Base-by-base conservation (phyloP, 2,888 invertebrate species). In the Coelopa pilipes region DNA sequence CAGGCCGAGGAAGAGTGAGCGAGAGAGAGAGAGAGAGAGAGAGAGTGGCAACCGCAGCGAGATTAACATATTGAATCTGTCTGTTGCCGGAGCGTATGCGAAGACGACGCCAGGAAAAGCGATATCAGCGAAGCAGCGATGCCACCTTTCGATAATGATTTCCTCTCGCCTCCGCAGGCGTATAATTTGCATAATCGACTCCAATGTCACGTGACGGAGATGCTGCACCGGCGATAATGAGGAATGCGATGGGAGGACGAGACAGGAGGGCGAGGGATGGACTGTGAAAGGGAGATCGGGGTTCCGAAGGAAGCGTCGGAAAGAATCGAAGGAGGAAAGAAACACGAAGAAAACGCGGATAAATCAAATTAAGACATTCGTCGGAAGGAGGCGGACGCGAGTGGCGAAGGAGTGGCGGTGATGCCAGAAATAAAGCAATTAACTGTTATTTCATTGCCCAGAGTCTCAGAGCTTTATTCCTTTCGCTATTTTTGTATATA, bases 161-260 rank as follows among this genome's bases (percentile, higher is more conserved):
- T 65, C 65, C 65, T 62, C 1, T 19, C 19, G 9, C 15, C 55
- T 59, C 21, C 17, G 13, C 59, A 21, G n/a, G 47, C 17, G 17
- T 47, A 11, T 65, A 65, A 65, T 65, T 65, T 65, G 65, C 65
- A 65, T 65, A 65, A 65, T 65, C 65, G 21, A 47, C 65, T 19
- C 24, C 11, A 24, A 49, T 65, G 45, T 62, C 62, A 62, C 62
- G 65, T 65, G 65, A 9, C 11, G 17, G 10, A 65, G 47, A 65
- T 46, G 65, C 65, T 17, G 46, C 47, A 17, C 2, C 46, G 15
- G 65, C 47, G 65, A 47, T 65, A 65, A 65, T 65, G 65, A 65
- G 65, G 49, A 46, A 49, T 19, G 19, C 13, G 21, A 21, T 17
- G 24, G 21, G 21, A 59, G 17, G 21, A 57, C 1, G 34, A 34